Conservation (phyloP, 2,888 invertebrate genomes). For the Icerya purchasi region DNA sequence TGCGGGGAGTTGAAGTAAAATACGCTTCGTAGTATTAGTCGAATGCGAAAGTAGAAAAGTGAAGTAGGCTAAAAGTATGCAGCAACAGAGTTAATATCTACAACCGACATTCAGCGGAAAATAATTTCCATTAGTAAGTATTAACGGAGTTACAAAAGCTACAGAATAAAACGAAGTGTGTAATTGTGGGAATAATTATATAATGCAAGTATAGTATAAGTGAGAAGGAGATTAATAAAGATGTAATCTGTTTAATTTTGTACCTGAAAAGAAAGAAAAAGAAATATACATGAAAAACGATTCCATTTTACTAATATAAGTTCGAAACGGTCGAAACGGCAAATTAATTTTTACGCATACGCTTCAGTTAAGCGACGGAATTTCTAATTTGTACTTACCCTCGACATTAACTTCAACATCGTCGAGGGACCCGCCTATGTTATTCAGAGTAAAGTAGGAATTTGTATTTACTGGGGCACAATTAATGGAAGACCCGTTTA, state of each 20-base stretch:
- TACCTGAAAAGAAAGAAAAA: slow-evolving; percentile 11
- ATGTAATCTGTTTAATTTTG: slow-evolving; percentile 11
- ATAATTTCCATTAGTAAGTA: too few species aligned
- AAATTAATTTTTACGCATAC: too few species aligned
- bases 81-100: too few species aligned
- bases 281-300: slow-evolving; percentile 8
- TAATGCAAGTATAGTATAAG: not conserved
- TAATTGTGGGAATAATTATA: too few species aligned
- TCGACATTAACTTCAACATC: slow-evolving; percentile 92
- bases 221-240: slow-evolving; percentile 9
- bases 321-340: slow-evolving; percentile 7
- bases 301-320: slow-evolving; percentile 9
- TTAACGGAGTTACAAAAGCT: too few species aligned
- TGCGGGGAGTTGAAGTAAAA: too few species aligned
- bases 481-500: slow-evolving; percentile 36
- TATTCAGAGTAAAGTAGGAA: slow-evolving; percentile 32
- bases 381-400: slow-evolving; percentile 37
- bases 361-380: too few species aligned
- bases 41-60: too few species aligned
- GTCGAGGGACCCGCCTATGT: slow-evolving; percentile 57
- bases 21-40: too few species aligned
- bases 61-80: too few species aligned
- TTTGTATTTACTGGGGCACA: slow-evolving; percentile 31
- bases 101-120: too few species aligned
- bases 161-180: too few species aligned